Evolutionary conservation across 2,797 vertebrate species (phyloP), one percentile per base, ranked within the genome.

Genomic region (Mionectes olivaceus): DNA sequence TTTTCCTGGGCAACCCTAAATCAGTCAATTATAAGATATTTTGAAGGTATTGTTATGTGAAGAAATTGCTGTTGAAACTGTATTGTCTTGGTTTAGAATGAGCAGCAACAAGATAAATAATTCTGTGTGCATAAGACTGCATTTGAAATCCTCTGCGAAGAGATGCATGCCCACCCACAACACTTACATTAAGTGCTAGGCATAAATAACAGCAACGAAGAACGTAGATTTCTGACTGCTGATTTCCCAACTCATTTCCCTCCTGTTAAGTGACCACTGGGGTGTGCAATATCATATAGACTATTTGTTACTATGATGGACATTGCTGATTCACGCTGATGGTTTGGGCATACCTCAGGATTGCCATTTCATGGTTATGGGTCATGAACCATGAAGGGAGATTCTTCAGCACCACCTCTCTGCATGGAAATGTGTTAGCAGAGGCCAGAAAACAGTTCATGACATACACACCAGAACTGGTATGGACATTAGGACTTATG

Each of bases 271-370:
- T 39, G 46, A 35, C 13, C 82, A 9, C 30, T 65, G 14, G 64
- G 4, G 5, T 68, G 19, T 39, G 24, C 8, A 24, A 2, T 63
- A 52, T 19, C 21, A 16, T 47, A 19, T 35, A 69, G 67, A 61
- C 1, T 9, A 28, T 24, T 49, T 50, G 7, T 59, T 75, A 76
- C 73, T 68, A 39, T 13, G 28, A 27, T 11, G 7, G 30, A 39
- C 22, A 5, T 46, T 33, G 30, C 8, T 61, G 35, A 61, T 69
- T 43, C 43, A 47, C 0, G 0, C 3, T 57, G 39, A 16, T 27
- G 46, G 35, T 11, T 68, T 60, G 27, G 22, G 7, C 25, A 21
- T 69, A 11, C 30, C 28, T 82, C 46, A 73, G 63, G 19, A 46
- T 39, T 50, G 22, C 3, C 14, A 3, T 89, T 50, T 35, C 28